phyloP scores from a whole-genome alignment of 2,797 vertebrate genomes.

The Scolopax bukidnonensis region DNA sequence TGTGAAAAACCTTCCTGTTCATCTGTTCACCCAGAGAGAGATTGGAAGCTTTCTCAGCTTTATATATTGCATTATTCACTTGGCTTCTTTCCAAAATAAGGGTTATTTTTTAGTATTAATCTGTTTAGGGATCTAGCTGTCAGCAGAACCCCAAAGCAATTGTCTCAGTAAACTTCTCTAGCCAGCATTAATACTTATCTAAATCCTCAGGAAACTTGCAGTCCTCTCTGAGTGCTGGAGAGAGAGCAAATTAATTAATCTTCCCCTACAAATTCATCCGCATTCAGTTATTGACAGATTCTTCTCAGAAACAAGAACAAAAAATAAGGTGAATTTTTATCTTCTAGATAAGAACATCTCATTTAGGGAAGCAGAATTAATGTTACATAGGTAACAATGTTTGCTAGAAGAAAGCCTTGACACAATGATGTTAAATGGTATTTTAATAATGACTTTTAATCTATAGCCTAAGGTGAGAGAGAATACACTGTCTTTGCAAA shows the following conservation, averaged over 20 bases:
- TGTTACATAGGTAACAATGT: neutral
- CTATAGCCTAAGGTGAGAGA: neutral
- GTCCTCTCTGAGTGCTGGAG: neutral
- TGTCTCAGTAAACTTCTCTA: neutral
- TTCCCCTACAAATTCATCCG: neutral
- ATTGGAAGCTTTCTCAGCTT: neutral
- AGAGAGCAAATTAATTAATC: neutral
- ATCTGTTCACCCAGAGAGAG: neutral
- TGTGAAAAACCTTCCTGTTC: neutral
- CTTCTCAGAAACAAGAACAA: neutral
- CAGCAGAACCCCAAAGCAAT: neutral
- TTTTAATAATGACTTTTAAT: neutral
- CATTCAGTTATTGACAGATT: neutral
- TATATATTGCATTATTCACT: neutral
- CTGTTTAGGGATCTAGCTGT: neutral
- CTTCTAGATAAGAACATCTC: neutral
- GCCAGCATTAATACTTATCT: neutral
- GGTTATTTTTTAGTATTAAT: neutral
- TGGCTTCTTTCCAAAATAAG: neutral
- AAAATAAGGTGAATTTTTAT: neutral
- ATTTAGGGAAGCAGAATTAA: neutral
- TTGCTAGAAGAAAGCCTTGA: neutral
- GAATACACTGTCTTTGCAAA: neutral
- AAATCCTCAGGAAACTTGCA: neutral
- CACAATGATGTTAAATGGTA: neutral